Conservation (phyloP, 2,797 vertebrate species). For the Phyllotis vaccarum region DNA sequence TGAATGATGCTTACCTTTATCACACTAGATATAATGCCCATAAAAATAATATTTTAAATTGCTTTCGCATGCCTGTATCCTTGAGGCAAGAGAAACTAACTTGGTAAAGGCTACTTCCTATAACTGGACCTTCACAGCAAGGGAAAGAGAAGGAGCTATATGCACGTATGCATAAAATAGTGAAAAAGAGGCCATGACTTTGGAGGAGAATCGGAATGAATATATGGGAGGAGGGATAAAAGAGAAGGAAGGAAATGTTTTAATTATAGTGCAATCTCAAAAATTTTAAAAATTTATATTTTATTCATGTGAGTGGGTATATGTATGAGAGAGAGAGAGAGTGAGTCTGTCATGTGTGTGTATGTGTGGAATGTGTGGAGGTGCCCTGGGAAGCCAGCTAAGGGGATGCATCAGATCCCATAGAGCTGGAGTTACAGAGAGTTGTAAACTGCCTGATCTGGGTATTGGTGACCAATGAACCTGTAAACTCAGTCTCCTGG, state of each 20-base stretch:
- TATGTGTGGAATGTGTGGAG: neutral
- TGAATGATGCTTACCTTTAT: neutral
- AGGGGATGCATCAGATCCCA: neutral
- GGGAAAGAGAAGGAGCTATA: neutral
- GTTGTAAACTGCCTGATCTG: neutral
- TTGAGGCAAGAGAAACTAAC: neutral
- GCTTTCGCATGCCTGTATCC: neutral
- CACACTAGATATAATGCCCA: neutral
- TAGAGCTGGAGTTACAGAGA: neutral
- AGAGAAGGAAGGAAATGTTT: neutral
- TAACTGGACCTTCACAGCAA: neutral
- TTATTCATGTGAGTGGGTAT: neutral
- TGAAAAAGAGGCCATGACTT: neutral
- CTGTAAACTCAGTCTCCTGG: neutral
- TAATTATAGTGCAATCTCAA: neutral
- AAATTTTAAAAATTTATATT: neutral
- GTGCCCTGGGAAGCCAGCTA: neutral
- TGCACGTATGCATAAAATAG: neutral
- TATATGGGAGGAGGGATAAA: neutral
- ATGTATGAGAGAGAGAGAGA: too few relatives aligned
- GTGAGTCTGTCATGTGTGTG: neutral
- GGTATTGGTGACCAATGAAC: neutral
- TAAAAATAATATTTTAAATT: neutral
- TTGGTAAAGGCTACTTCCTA: neutral
- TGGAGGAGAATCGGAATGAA: neutral